Evolutionary conservation across 2,113 vertebrate genomes (phyloP).

Genomic region (Pitta sordida): DNA sequence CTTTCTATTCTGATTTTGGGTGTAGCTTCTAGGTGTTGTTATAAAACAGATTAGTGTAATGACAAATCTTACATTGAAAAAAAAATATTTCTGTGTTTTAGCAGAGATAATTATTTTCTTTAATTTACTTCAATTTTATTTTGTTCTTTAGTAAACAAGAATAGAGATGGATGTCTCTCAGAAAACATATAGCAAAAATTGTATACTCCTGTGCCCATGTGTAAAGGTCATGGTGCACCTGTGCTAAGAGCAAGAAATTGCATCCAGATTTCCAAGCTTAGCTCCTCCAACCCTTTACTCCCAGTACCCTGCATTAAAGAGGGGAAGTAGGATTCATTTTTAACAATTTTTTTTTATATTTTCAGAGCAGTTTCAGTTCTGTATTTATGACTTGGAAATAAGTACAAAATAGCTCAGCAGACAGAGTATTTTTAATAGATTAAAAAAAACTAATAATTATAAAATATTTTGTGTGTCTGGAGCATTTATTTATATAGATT

Average conservation of each 20-base stretch:
- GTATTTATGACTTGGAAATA: background rate
- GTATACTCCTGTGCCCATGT: background rate
- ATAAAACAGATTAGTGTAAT: background rate
- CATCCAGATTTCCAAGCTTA: background rate
- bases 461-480: background rate
- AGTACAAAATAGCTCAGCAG: background rate
- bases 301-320: background rate
- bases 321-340: background rate
- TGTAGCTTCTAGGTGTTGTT: background rate
- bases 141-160: background rate
- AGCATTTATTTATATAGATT: background rate
- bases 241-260: background rate
- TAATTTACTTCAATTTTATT: background rate
- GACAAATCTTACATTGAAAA: background rate
- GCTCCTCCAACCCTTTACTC: background rate
- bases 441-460: background rate
- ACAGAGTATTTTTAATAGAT: background rate
- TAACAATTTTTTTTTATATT: background rate
- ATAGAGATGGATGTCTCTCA: background rate
- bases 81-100: background rate
- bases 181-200: background rate
- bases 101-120: accelerated
- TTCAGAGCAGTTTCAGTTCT: background rate
- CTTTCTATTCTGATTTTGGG: background rate
- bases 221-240: background rate